Base-by-base conservation (phyloP, 2,888 invertebrate species). In the Pandemis heparana region DNA sequence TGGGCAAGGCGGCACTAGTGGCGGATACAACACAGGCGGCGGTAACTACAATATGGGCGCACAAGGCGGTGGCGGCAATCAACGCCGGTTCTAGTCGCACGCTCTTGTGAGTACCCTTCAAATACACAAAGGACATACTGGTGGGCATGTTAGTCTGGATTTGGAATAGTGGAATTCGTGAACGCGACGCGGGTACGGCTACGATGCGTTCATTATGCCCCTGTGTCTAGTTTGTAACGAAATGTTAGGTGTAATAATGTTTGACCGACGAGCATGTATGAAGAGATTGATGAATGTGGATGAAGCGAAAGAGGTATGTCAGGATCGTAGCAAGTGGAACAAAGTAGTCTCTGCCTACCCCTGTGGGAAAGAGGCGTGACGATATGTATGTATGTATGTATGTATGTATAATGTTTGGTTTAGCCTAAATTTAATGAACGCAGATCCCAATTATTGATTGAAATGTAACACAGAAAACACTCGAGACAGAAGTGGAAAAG, bases 71-170 rank as follows among this genome's bases (percentile, higher is more conserved):
- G 79, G 82, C 46, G 79, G 84, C 77, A 87, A 83, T 77, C 89
- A 88, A 75, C 88, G 90, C 67, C 85, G 92, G 51, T 92, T 87
- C 84, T 93, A 91, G 80, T 41, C 51, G 51, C 8, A 23, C 62
- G 43, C 85, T 92, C 90, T 92, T 92, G 92, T 92, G 78, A 92
- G 92, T 92, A 91, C 79, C 32, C 23, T 14, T 51, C 70, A 18
- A n/a, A 39, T 56, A 18, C 6, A 16, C 12, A 1, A 18, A 23
- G 3, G 9, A 23, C 51, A 48, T 61, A 18, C 61, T 16, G 51
- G 48, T 39, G 38, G 23, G 18, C 51, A 62, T 51, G 60, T n/a
- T 68, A 8, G 10, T 9, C 61, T n/a, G 12, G 32, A n/a, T 16
- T 5, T 56, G 5, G n/a, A 51, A 51, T 16, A 12, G 4, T 2